Percentiles rank a stretch among this genome's conserved stretches.
phyloP scores from a whole-genome alignment of 2,888 invertebrate genomes.

The Philopedon plagiatum region DNA sequence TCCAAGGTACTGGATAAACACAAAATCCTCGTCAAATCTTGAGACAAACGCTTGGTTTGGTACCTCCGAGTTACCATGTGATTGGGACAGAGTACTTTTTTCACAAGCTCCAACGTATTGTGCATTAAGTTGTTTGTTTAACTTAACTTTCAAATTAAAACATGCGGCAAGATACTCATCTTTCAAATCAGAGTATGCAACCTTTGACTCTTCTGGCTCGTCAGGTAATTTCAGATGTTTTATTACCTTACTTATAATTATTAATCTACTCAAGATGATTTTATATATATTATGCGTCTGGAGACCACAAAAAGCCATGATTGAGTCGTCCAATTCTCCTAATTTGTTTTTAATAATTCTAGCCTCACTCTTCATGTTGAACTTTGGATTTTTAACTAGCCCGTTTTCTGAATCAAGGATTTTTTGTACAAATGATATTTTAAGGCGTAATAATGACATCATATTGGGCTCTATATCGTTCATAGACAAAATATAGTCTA shows the following conservation, averaged over 20 bases:
- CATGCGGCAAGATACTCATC: not conserved
- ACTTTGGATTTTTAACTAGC: too few relatives aligned
- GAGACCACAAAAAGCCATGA: too few relatives aligned
- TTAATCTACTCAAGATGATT: too few relatives aligned
- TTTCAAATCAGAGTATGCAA: not conserved
- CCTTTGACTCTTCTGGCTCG: not conserved
- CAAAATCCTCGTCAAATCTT: not conserved
- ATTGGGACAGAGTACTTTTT: too few relatives aligned
- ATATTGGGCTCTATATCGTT: not conserved
- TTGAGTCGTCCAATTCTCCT: too few relatives aligned
- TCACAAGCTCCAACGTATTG: not conserved
- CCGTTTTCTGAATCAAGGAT: not conserved
- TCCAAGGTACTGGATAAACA: not conserved
- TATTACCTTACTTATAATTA: too few relatives aligned
- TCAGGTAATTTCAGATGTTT: not conserved
- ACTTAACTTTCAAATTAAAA: not conserved
- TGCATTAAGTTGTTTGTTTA: not conserved
- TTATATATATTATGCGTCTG: too few relatives aligned
- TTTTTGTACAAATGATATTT: not conserved
- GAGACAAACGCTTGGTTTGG: not conserved
- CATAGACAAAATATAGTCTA: not conserved
- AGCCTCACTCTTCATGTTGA: too few relatives aligned
- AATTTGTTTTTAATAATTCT: too few relatives aligned
- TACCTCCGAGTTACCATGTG: not conserved
- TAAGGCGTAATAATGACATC: not conserved